phyloP scores from a whole-genome alignment of 1,140 invertebrate genomes.

The Apis cerana region DNA sequence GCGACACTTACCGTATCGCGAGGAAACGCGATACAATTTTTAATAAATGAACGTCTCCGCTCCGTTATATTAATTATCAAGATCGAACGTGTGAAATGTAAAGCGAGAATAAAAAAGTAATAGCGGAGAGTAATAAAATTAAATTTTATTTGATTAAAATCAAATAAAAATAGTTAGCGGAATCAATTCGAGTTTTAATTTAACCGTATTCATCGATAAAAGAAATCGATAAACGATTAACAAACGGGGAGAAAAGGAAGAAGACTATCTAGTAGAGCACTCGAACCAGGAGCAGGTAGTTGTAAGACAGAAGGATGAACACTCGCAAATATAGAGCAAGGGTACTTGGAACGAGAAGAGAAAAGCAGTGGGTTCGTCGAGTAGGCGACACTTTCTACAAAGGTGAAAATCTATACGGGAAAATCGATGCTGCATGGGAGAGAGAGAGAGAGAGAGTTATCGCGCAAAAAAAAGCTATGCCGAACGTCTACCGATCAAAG shows the following conservation, averaged over 20 bases:
- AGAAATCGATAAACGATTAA: slow-evolving; percentile 14
- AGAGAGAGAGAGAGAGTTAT: background rate
- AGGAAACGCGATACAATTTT: background rate
- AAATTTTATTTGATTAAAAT: too few species aligned
- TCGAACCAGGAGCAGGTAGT: slow-evolving; percentile 29
- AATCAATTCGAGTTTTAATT: too few species aligned
- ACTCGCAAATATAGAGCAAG: slow-evolving; percentile 60
- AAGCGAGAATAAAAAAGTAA: too few species aligned
- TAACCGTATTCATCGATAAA: background rate
- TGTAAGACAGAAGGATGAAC: slow-evolving; percentile 40
- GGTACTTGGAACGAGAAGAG: slow-evolving; percentile 35
- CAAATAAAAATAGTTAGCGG: too few species aligned
- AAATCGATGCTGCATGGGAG: slow-evolving; percentile 49
- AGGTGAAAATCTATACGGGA: slow-evolving; percentile 46
- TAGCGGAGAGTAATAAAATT: too few species aligned
- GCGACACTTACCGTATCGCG: background rate
- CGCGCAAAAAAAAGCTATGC: slow-evolving; percentile 13
- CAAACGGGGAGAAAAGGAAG: background rate
- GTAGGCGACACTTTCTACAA: slow-evolving; percentile 44
- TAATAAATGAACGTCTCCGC: too few species aligned
- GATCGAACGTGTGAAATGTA: background rate
- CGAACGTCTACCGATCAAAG: slow-evolving; percentile 23
- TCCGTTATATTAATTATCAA: background rate
- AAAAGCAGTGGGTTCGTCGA: slow-evolving; percentile 42
- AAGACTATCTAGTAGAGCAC: slow-evolving; percentile 1